Conservation (phyloP, 2,113 vertebrate species). For the Chunga burmeisteri region DNA sequence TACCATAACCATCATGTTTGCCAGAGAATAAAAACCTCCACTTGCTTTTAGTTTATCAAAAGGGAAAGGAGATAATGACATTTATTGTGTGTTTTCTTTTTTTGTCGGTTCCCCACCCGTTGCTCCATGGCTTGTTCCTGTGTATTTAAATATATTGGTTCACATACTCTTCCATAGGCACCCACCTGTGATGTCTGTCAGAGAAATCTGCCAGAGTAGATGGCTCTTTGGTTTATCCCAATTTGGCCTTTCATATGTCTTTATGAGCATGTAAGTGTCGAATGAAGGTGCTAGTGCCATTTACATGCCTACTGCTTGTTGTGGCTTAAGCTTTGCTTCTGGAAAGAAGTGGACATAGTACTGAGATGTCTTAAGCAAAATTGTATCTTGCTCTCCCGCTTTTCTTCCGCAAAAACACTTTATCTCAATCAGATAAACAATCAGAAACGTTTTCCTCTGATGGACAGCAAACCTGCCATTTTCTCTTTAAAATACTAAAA, state of each 20-base stretch:
- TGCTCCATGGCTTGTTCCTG: neutral
- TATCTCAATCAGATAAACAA: neutral
- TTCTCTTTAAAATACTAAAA: slow-evolving; percentile 6
- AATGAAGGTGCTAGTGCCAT: neutral
- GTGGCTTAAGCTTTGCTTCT: neutral
- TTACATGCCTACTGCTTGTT: fast-evolving
- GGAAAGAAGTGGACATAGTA: neutral
- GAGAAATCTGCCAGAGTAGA: neutral
- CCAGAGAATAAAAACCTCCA: neutral
- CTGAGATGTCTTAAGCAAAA: neutral
- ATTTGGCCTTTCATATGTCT: neutral
- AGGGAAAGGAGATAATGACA: neutral
- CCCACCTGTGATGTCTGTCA: neutral
- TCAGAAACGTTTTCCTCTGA: neutral
- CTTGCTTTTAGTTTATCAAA: neutral
- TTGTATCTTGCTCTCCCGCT: neutral
- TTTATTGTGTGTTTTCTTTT: neutral
- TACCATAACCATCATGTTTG: neutral
- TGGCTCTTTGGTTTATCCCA: neutral
- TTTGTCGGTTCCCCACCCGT: neutral
- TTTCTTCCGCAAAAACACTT: neutral
- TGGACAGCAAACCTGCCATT: neutral
- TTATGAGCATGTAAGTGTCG: fast-evolving
- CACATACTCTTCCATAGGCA: neutral
- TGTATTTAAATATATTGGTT: neutral